Evolutionary conservation across 2,113 vertebrate species (phyloP), one percentile per base, ranked within the genome.

Genomic region (Mobula birostris): DNA sequence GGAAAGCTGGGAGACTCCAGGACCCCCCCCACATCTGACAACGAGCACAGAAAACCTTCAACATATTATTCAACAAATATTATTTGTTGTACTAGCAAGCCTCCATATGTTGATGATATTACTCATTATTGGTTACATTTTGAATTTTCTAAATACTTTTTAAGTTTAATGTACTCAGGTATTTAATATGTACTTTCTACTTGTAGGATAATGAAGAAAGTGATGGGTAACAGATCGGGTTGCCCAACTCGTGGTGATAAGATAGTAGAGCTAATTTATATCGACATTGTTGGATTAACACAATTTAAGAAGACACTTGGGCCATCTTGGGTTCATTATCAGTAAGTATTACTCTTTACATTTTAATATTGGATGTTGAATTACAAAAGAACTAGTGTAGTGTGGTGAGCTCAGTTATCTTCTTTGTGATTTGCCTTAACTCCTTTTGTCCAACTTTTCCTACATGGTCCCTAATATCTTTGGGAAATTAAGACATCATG

Each of bases 221-320:
- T 99, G 94, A 99, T 99, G 95, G 99, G 99, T 94, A 99, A 99
- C 96, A 97, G 99, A 95, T 99, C 99, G 95, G 99, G 99, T 94
- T 99, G 99, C 94, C 99, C 99, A 0, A 99, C 98, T 0, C 97
- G 98, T 95, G 99, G 99, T 0, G 99, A 99, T 95, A 98, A 98
- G 96, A 97, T 99, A 4, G 99, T 99, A 24, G 98, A 99, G 95
- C 98, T 99, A 88, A 99, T 99, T 96, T 99, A 99, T 96, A 99
- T 99, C 36, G 99, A 99, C 95, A 99, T 99, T 0, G 99, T 99
- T 94, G 99, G 99, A 91, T 98, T 99, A 0, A 98, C 98, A 87
- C 99, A 99, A 95, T 99, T 99, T 95, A 99, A 99, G 97, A 99
- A 99, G 97, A 99, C 98, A 0, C 97, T 99, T 80, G 99, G 99